Evolutionary conservation across 2,797 vertebrate species (phyloP).

Genomic region (Esox lucius): DNA sequence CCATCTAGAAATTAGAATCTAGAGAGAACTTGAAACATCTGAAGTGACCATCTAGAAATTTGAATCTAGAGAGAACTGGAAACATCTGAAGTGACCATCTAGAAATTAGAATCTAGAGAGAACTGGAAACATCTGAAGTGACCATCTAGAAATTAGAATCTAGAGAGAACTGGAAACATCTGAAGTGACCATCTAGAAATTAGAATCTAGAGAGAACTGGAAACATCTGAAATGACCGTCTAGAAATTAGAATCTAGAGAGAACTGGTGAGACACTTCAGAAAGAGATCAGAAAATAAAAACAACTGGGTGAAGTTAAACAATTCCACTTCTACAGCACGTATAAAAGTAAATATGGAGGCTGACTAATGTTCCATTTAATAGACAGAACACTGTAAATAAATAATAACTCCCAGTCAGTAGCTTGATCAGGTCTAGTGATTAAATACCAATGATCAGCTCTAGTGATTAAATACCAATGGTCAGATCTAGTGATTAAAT

Average conservation of each 20-base stretch:
- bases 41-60: background rate
- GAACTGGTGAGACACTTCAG: background rate
- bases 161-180: background rate
- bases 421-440: background rate
- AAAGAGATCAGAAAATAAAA: background rate
- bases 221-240: background rate
- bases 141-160: background rate
- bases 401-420: background rate
- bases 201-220: background rate
- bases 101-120: background rate
- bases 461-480: background rate
- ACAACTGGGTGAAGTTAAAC: background rate
- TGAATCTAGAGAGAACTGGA: background rate
- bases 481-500: background rate
- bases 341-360: background rate
- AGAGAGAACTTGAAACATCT: too few species aligned
- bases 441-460: too few species aligned
- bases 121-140: background rate
- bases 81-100: background rate
- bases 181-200: background rate
- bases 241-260: background rate
- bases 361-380: background rate
- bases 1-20: background rate
- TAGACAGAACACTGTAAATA: background rate
- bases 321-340: background rate